Evolutionary conservation across 2,113 vertebrate genomes (phyloP).

Genomic region (Tyrannus savana): DNA sequence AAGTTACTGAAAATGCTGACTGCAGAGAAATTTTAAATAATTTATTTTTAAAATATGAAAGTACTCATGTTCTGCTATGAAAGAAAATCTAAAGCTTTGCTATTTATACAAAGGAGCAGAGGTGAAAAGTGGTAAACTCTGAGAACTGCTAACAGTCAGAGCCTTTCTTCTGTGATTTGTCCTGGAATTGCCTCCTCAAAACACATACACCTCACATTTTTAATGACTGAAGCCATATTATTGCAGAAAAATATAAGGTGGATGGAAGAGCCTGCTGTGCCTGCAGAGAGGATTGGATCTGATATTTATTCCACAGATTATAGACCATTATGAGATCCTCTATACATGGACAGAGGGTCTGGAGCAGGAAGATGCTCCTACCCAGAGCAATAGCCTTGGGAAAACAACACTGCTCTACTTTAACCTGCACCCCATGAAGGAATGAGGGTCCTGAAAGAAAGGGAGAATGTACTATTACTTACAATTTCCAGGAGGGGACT

Average conservation of each 20-base stretch:
- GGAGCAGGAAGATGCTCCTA: background rate
- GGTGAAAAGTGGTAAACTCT: background rate
- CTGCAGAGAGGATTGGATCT: background rate
- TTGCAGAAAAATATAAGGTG: background rate
- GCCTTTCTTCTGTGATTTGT: conserved; percentile 6
- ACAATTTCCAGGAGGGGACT: background rate
- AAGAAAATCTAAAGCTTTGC: conserved; percentile 22
- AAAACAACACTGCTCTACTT: background rate
- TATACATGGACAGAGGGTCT: background rate
- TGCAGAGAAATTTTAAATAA: conserved; percentile 36
- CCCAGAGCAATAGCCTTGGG: background rate
- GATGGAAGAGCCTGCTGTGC: background rate
- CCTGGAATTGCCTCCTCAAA: background rate
- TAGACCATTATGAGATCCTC: background rate
- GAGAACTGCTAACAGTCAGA: background rate
- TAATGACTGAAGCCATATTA: background rate
- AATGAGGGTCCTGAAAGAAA: background rate
- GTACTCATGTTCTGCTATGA: background rate
- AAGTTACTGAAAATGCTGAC: conserved; percentile 46
- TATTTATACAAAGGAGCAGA: background rate
- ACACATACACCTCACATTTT: background rate
- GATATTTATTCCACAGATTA: background rate
- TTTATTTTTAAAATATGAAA: conserved; percentile 4
- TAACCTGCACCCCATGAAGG: background rate
- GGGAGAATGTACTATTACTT: background rate